Evolutionary conservation across 2,888 invertebrate species (phyloP).

Genomic region (Drosophila mimica): DNA sequence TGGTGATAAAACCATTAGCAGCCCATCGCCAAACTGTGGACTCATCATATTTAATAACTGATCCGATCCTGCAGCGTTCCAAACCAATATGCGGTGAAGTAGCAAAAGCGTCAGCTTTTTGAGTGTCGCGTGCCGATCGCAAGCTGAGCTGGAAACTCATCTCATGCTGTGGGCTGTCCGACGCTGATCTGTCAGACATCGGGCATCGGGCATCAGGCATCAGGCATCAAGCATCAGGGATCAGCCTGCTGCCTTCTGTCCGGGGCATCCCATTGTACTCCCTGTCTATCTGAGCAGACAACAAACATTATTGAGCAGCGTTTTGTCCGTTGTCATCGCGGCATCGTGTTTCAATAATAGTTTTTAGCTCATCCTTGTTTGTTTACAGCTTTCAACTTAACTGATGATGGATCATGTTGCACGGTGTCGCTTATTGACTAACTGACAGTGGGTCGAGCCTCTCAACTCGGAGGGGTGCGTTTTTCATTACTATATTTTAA

Average conservation of each 20-base stretch:
- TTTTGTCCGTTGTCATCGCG: conserved; percentile 72
- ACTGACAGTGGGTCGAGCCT: conserved; percentile 51
- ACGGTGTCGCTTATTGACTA: conserved; percentile 69
- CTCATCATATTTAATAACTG: conserved; percentile 64
- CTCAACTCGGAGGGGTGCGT: conserved; percentile 32
- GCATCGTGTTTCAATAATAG: conserved; percentile 77
- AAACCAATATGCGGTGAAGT: conserved; percentile 27
- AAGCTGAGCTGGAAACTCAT: conserved; percentile 69
- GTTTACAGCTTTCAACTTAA: conserved; percentile 68
- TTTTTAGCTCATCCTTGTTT: conserved; percentile 53
- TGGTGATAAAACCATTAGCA: conserved; percentile 72
- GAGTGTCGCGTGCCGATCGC: conserved; percentile 73
- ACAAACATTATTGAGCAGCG: conserved; percentile 9
- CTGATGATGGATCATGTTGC: conserved; percentile 78
- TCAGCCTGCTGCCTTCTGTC: conserved; percentile 26
- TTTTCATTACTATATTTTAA: background rate
- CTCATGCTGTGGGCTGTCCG: conserved; percentile 68
- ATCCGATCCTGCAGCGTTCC: conserved; percentile 64
- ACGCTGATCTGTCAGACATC: conserved; percentile 45
- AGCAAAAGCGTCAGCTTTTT: conserved; percentile 44
- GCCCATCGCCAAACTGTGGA: conserved; percentile 4
- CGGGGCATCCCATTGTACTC: conserved; percentile 21
- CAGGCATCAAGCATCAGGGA: background rate
- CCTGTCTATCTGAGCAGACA: conserved; percentile 16
- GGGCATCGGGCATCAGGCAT: conserved; percentile 22